Evolutionary conservation across 2,113 vertebrate species (phyloP).

Genomic region (Tetrax tetrax): DNA sequence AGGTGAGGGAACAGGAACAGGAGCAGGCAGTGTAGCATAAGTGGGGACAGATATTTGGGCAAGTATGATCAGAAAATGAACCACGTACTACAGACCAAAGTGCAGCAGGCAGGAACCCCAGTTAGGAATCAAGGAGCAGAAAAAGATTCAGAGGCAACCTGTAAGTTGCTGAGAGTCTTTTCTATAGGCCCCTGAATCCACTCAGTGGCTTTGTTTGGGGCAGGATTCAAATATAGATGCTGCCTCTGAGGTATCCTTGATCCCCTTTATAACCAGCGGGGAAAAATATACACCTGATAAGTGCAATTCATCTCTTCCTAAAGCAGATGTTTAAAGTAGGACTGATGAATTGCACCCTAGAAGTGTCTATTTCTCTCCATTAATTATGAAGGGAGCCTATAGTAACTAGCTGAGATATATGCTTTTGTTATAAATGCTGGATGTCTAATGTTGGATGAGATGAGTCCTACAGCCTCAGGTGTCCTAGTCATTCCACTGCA

Average conservation of each 20-base stretch:
- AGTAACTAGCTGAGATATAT: slow-evolving; percentile 50
- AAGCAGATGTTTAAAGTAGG: slow-evolving; percentile 63
- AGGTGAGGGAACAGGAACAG: neutral
- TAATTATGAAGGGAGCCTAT: slow-evolving; percentile 40
- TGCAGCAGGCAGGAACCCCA: neutral
- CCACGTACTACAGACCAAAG: neutral
- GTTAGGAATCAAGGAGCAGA: neutral
- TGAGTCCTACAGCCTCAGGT: slow-evolving; percentile 57
- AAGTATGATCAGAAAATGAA: neutral
- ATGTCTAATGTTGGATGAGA: slow-evolving; percentile 33
- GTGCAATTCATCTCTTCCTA: slow-evolving; percentile 49
- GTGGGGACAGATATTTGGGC: neutral
- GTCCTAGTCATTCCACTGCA: neutral
- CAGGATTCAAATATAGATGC: neutral
- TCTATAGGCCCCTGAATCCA: neutral
- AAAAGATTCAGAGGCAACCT: neutral
- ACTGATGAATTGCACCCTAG: slow-evolving; percentile 55
- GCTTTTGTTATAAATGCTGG: slow-evolving; percentile 50
- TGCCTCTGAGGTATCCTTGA: neutral
- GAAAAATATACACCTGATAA: neutral
- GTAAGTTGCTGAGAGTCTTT: neutral
- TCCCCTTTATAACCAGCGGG: neutral
- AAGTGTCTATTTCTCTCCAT: slow-evolving; percentile 51
- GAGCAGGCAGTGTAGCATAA: neutral
- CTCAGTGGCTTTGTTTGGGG: neutral